A percentile compares a stretch with the other conserved stretches of the same genome.
Evolutionary conservation across 2,797 vertebrate genomes (phyloP).

Genomic region (Galaxias olidus): DNA sequence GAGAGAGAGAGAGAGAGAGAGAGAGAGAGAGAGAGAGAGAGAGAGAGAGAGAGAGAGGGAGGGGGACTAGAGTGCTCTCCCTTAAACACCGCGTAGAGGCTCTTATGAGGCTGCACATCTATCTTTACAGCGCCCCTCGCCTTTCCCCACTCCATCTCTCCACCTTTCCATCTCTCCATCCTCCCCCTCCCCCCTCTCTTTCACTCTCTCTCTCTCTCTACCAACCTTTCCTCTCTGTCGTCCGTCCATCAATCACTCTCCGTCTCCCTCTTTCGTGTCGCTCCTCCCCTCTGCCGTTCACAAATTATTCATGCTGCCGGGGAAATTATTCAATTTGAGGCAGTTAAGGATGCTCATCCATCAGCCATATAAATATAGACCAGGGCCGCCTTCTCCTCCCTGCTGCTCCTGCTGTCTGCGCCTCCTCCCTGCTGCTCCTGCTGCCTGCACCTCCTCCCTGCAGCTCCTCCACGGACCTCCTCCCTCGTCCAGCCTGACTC

Average conservation of each 20-base stretch:
- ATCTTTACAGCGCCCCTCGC: not conserved
- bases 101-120: conserved; percentile 7
- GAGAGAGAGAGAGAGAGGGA: not conserved
- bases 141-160: not conserved
- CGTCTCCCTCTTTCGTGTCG: conserved; percentile 20
- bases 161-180: not conserved
- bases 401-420: too few species aligned
- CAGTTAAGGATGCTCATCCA: conserved; percentile 52
- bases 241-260: conserved; percentile 47
- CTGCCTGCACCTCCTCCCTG: too few species aligned
- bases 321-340: conserved; percentile 42
- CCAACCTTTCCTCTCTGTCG: not conserved
- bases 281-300: conserved; percentile 20
- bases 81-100: not conserved
- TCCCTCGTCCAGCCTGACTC: too few species aligned
- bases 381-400: not conserved
- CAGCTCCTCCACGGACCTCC: too few species aligned
- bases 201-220: not conserved
- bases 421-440: too few species aligned
- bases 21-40: not conserved
- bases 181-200: conserved; percentile 2
- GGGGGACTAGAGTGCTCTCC: not conserved
- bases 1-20: not conserved
- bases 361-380: conserved; percentile 52
- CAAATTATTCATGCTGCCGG: conserved; percentile 47